Conservation (phyloP, 2,113 vertebrate genomes). For the Phocoena phocoena region DNA sequence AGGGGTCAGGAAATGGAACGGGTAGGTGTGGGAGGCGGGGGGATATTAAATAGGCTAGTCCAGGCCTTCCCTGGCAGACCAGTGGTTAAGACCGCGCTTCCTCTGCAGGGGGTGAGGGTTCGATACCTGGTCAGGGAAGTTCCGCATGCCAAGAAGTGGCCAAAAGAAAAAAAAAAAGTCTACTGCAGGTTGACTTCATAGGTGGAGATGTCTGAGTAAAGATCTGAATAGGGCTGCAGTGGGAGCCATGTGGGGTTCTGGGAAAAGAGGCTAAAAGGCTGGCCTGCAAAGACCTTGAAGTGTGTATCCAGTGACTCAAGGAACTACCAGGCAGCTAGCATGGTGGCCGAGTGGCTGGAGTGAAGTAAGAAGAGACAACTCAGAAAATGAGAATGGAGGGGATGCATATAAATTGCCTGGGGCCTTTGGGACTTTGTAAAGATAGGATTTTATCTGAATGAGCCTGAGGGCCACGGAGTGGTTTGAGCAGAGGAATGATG, state of each 20-base stretch:
- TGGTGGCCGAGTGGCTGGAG: rapidly evolving
- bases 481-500: neutral
- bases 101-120: neutral
- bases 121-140: neutral
- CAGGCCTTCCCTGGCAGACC: neutral
- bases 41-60: too few relatives aligned
- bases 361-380: neutral
- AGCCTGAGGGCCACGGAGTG: neutral
- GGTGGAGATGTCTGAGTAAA: neutral
- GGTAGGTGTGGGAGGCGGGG: too few relatives aligned
- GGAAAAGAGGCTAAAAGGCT: neutral
- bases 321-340: too few relatives aligned
- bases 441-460: neutral
- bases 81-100: neutral
- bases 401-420: neutral
- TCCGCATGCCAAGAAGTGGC: too few relatives aligned
- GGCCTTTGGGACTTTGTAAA: neutral
- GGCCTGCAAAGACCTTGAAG: neutral
- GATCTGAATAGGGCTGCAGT: neutral
- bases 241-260: neutral
- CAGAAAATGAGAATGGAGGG: neutral
- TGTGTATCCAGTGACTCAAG: neutral
- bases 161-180: too few relatives aligned
- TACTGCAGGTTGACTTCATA: neutral
- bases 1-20: too few relatives aligned